phyloP scores from a whole-genome alignment of 1,140 invertebrate genomes.

The Microplitis mediator region DNA sequence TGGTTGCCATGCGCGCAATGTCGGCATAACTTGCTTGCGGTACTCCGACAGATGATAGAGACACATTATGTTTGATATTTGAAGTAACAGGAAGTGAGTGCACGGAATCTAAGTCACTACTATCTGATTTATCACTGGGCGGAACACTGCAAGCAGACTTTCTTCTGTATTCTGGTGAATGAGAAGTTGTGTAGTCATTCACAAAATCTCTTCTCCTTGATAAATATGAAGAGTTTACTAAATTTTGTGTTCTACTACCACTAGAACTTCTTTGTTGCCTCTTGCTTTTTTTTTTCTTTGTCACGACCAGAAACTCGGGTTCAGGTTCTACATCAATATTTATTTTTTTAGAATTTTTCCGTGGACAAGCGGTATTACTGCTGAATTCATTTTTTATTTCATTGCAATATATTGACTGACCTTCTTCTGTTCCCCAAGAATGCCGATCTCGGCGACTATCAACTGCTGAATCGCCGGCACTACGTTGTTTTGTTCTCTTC shows the following conservation, averaged over 20 bases:
- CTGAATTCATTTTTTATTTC: slow-evolving; percentile 56
- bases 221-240: slow-evolving; percentile 52
- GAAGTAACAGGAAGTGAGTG: slow-evolving; percentile 73
- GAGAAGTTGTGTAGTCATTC: slow-evolving; percentile 53
- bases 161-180: slow-evolving; percentile 54
- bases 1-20: slow-evolving; percentile 69
- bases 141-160: slow-evolving; percentile 61
- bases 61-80: slow-evolving; percentile 57
- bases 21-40: slow-evolving; percentile 78
- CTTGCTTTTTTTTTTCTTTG: slow-evolving; percentile 74
- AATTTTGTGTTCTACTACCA: slow-evolving; percentile 55
- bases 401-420: slow-evolving; percentile 61
- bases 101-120: slow-evolving; percentile 75
- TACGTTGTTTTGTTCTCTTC: slow-evolving; percentile 54
- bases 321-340: slow-evolving; percentile 55
- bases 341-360: slow-evolving; percentile 53
- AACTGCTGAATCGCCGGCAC: slow-evolving; percentile 51
- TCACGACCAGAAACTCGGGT: slow-evolving; percentile 73
- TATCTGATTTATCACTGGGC: slow-evolving; percentile 72
- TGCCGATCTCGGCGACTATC: slow-evolving; percentile 63
- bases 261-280: slow-evolving; percentile 65
- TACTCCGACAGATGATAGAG: slow-evolving; percentile 59
- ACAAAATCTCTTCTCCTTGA: slow-evolving; percentile 52
- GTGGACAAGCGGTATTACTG: slow-evolving; percentile 25
- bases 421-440: slow-evolving; percentile 70